These are phyloP conservation scores for Hydropsyche betteni DNA, from an alignment of 2,888 invertebrate species.

Conservation along the genomic window DNA sequence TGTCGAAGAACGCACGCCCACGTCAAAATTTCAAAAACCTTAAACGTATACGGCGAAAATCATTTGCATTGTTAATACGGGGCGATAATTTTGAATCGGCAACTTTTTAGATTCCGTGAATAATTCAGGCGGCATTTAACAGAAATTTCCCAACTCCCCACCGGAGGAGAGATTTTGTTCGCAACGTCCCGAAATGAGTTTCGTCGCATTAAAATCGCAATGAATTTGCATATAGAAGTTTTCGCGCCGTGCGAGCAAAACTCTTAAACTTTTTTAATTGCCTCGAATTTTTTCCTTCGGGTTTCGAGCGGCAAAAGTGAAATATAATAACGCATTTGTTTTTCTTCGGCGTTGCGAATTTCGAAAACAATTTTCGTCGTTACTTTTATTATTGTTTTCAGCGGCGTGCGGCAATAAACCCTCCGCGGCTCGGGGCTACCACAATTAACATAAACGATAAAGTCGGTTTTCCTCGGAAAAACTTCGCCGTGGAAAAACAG, in stretches of 20 bases:
- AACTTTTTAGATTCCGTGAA: slow-evolving; percentile 21
- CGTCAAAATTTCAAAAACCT: too few species aligned
- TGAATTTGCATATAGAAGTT: too few species aligned
- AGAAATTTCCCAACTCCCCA: too few species aligned
- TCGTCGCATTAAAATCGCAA: slow-evolving; percentile 4
- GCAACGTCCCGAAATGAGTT: background rate
- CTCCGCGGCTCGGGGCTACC: background rate
- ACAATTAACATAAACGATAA: slow-evolving; percentile 31
- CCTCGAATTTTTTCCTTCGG: too few species aligned
- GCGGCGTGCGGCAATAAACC: slow-evolving; percentile 4
- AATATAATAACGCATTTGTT: too few species aligned
- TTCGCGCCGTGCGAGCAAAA: too few species aligned
- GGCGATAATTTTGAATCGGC: background rate
- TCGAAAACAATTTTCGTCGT: slow-evolving; percentile 21
- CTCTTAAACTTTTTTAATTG: too few species aligned
- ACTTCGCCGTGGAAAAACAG: background rate
- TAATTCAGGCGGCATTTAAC: background rate
- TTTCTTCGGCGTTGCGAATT: background rate
- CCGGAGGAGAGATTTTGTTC: background rate
- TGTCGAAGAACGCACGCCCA: too few species aligned
- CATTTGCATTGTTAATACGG: slow-evolving; percentile 3
- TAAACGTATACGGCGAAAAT: background rate
- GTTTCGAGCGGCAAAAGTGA: too few species aligned
- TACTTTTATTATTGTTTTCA: slow-evolving; percentile 17
- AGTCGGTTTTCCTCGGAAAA: slow-evolving; percentile 1